These are phyloP conservation scores for Planococcus citri DNA, from an alignment of 1,140 invertebrate genomes.

Conservation along the genomic window DNA sequence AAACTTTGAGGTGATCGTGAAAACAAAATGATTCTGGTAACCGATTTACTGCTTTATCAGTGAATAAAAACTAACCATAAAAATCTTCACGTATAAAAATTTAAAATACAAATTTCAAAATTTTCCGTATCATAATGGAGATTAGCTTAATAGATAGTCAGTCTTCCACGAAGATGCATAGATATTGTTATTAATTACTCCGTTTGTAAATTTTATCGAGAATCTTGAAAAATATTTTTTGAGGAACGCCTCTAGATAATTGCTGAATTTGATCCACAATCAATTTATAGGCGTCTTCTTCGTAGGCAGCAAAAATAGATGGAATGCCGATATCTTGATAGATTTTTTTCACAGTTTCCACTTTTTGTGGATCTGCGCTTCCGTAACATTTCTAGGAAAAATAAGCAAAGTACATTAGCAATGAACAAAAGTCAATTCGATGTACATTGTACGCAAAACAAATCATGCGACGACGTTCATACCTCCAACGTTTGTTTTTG, in stretches of 20 bases:
- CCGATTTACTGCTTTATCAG: background rate
- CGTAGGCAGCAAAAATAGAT: slow-evolving; percentile 65
- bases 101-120: too few relatives aligned
- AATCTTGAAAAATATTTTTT: slow-evolving; percentile 68
- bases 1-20: background rate
- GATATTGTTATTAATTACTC: background rate
- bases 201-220: slow-evolving; percentile 59
- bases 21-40: background rate
- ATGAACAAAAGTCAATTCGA: background rate
- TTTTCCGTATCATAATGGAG: too few relatives aligned
- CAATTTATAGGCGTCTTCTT: slow-evolving; percentile 72
- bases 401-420: background rate
- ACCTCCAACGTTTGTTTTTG: slow-evolving; percentile 63
- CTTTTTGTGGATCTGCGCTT: slow-evolving; percentile 48
- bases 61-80: background rate
- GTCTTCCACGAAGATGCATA: background rate
- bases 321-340: slow-evolving; percentile 68
- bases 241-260: slow-evolving; percentile 66
- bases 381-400: slow-evolving; percentile 60
- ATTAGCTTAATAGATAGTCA: background rate
- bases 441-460: background rate
- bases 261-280: slow-evolving; percentile 74
- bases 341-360: slow-evolving; percentile 58
- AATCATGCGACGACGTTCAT: slow-evolving; percentile 1
- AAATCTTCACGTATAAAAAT: too few relatives aligned